These are phyloP conservation scores for Cyrtorhinus lividipennis DNA, from an alignment of 1,140 invertebrate genomes.

Conservation along the genomic window DNA sequence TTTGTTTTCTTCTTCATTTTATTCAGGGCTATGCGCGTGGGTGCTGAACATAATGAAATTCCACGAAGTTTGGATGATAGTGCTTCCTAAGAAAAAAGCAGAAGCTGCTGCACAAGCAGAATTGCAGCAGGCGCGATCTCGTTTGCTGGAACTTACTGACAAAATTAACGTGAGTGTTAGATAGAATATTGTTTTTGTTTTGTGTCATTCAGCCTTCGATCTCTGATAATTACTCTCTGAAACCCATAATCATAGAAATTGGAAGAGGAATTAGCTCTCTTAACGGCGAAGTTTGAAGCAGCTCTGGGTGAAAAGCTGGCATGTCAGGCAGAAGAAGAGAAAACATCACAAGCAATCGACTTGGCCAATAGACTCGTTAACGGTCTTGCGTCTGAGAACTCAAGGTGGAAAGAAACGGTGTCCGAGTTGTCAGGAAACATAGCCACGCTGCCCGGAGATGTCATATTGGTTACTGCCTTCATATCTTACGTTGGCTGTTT, in stretches of 20 bases:
- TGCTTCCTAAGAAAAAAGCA: slow-evolving; percentile 71
- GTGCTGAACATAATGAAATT: slow-evolving; percentile 85
- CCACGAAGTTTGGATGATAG: slow-evolving; percentile 81
- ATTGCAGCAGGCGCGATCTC: slow-evolving; percentile 60
- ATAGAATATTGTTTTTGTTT: not conserved
- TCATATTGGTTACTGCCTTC: slow-evolving; percentile 80
- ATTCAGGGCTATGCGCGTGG: slow-evolving; percentile 66
- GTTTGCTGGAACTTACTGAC: slow-evolving; percentile 47
- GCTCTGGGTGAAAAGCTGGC: slow-evolving; percentile 74
- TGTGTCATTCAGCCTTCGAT: too few relatives aligned
- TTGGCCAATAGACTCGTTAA: slow-evolving; percentile 83
- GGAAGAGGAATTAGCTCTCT: slow-evolving; percentile 57
- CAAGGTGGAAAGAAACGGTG: slow-evolving; percentile 64
- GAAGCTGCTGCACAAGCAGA: slow-evolving; percentile 72
- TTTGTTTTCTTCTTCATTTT: not conserved
- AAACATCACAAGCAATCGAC: slow-evolving; percentile 69
- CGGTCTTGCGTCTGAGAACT: slow-evolving; percentile 83
- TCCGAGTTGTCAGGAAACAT: slow-evolving; percentile 30
- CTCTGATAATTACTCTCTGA: too few relatives aligned
- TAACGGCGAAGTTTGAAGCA: slow-evolving; percentile 67
- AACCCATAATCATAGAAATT: too few relatives aligned
- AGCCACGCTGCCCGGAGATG: slow-evolving; percentile 70
- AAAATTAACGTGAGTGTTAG: slow-evolving; percentile 37
- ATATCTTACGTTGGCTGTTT: slow-evolving; percentile 93
- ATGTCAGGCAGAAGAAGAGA: slow-evolving; percentile 74